phyloP scores from a whole-genome alignment of 2,797 vertebrate species.

The Pipistrellus pipistrellus region DNA sequence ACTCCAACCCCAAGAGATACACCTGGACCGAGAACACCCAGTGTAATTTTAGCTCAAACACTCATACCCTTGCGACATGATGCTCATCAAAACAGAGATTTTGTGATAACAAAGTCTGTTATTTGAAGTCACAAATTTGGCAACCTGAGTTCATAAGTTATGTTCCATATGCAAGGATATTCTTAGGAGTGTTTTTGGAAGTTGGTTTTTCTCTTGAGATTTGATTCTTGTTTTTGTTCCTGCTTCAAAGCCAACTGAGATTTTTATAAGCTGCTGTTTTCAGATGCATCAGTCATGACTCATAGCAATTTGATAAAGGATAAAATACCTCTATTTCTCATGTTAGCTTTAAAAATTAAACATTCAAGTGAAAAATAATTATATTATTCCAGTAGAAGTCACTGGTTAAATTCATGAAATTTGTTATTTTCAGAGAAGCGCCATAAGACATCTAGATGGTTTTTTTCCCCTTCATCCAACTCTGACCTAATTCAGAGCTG shows the following conservation, averaged over 20 bases:
- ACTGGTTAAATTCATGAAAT: conserved; percentile 62
- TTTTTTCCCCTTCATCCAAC: conserved; percentile 23
- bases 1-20: neutral
- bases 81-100: neutral
- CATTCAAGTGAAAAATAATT: conserved; percentile 46
- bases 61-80: no score
- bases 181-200: neutral
- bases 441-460: neutral
- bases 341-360: conserved; percentile 73
- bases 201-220: neutral
- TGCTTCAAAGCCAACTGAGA: conserved; percentile 60
- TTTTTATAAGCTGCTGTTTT: conserved; percentile 57
- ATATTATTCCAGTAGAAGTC: neutral
- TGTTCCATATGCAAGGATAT: neutral
- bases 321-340: conserved; percentile 72
- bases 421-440: conserved; percentile 51
- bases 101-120: neutral
- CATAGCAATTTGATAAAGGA: conserved; percentile 71
- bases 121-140: neutral
- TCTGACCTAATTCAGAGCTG: conserved; percentile 29
- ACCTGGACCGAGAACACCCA: neutral
- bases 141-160: neutral
- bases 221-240: conserved; percentile 40
- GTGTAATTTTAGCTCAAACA: neutral
- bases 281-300: conserved; percentile 61